These are phyloP conservation scores for Stictocephala bisonia DNA, from an alignment of 2,888 invertebrate species.

Conservation along the genomic window DNA sequence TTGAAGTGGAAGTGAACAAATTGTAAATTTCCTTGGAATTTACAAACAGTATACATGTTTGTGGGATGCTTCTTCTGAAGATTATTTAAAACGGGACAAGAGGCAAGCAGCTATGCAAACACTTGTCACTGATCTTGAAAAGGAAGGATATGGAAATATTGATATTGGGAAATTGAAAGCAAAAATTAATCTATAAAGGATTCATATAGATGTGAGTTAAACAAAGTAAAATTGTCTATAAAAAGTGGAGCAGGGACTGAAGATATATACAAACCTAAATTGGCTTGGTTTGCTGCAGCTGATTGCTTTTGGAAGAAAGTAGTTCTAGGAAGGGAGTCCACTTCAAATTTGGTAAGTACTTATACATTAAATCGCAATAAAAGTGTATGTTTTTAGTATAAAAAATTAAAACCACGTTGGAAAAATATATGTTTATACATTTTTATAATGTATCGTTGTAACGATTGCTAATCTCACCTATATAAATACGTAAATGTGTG, in stretches of 20 bases:
- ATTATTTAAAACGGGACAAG: constrained; percentile 16
- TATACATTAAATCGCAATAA: too few relatives aligned
- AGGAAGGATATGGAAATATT: constrained; percentile 26
- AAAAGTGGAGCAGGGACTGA: constrained; percentile 32
- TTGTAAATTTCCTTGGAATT: constrained; percentile 9
- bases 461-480: too few relatives aligned
- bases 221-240: constrained; percentile 27
- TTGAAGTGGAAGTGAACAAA: constrained; percentile 20
- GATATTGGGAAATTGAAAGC: constrained; percentile 23
- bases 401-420: too few relatives aligned
- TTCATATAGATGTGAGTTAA: constrained; percentile 32
- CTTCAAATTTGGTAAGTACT: background rate
- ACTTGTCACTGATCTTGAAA: constrained; percentile 23
- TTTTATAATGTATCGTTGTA: too few relatives aligned
- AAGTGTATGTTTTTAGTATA: too few relatives aligned
- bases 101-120: constrained; percentile 11
- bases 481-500: too few relatives aligned
- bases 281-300: constrained; percentile 28
- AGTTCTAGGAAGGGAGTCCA: constrained; percentile 17
- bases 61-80: constrained; percentile 16
- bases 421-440: too few relatives aligned
- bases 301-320: constrained; percentile 27
- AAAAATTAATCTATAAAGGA: constrained; percentile 26
- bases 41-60: constrained; percentile 36
- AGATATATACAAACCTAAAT: constrained; percentile 27